Percentiles rank a stretch among this genome's conserved stretches.
These are phyloP conservation scores for Phallusia fumigata DNA, from an alignment of 23 tunicate genomes.

Conservation along the genomic window DNA sequence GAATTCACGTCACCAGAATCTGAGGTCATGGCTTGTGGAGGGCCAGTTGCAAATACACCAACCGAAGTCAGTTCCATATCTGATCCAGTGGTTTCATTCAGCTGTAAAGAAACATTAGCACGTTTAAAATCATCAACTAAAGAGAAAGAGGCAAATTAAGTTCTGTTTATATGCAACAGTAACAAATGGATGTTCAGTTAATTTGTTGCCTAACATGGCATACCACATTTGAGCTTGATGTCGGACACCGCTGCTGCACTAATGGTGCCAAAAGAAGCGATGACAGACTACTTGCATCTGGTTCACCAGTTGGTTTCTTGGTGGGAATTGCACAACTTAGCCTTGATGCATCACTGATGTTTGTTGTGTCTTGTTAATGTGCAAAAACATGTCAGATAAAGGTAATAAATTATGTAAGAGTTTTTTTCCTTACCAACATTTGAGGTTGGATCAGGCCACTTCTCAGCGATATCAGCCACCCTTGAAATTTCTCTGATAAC, in stretches of 20 bases:
- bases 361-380: not conserved
- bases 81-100: not conserved
- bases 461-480: constrained; percentile 50
- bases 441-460: constrained; percentile 40
- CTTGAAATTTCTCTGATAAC: constrained; percentile 37
- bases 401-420: not conserved
- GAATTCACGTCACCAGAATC: not conserved
- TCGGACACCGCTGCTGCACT: not conserved
- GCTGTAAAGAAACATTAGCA: not conserved
- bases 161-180: no score
- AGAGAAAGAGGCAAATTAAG: no score
- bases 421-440: constrained; percentile 28
- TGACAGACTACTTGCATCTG: constrained; percentile 2
- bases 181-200: no score
- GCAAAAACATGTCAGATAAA: not conserved
- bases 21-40: not conserved
- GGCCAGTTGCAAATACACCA: not conserved
- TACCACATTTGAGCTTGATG: not conserved
- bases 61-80: not conserved
- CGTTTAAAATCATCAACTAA: no score
- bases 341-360: constrained; percentile 4
- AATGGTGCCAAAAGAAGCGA: not conserved
- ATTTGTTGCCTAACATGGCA: not conserved
- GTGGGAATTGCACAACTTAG: not conserved
- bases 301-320: not conserved